These are phyloP conservation scores for Tinea semifulvella DNA, from an alignment of 2,888 invertebrate genomes.

Conservation along the genomic window DNA sequence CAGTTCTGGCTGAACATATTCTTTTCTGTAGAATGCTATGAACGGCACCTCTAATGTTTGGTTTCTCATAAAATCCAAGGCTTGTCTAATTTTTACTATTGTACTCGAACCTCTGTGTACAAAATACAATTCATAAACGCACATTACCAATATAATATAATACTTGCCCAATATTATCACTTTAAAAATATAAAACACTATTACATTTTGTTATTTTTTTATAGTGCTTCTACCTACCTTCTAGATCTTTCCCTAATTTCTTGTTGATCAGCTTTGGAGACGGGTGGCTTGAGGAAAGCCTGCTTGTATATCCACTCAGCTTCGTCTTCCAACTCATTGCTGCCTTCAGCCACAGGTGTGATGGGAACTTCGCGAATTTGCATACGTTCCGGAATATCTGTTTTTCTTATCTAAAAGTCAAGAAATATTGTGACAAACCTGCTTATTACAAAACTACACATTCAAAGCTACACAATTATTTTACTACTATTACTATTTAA, in stretches of 20 bases:
- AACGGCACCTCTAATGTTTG: slow-evolving; percentile 97
- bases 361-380: slow-evolving; percentile 90
- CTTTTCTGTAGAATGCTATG: slow-evolving; percentile 98
- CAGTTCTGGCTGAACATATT: slow-evolving; percentile 94
- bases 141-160: no score
- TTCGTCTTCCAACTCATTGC: slow-evolving; percentile 90
- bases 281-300: slow-evolving; percentile 85
- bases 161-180: no score
- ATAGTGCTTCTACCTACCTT: slow-evolving; percentile 28
- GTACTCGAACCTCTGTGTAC: slow-evolving; percentile 71
- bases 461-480: no score
- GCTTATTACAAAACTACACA: no score
- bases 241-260: slow-evolving; percentile 61
- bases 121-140: no score
- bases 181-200: no score
- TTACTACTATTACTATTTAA: no score
- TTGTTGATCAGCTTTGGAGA: slow-evolving; percentile 75
- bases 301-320: slow-evolving; percentile 98
- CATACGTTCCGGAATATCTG: slow-evolving; percentile 92
- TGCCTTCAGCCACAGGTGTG: slow-evolving; percentile 81
- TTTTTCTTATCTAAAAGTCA: slow-evolving; percentile 73
- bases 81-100: slow-evolving; percentile 91
- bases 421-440: neutral
- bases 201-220: no score
- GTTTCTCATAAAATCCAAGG: slow-evolving; percentile 94